phyloP scores from a whole-genome alignment of 2,113 vertebrate genomes.

The Zosterops lateralis region DNA sequence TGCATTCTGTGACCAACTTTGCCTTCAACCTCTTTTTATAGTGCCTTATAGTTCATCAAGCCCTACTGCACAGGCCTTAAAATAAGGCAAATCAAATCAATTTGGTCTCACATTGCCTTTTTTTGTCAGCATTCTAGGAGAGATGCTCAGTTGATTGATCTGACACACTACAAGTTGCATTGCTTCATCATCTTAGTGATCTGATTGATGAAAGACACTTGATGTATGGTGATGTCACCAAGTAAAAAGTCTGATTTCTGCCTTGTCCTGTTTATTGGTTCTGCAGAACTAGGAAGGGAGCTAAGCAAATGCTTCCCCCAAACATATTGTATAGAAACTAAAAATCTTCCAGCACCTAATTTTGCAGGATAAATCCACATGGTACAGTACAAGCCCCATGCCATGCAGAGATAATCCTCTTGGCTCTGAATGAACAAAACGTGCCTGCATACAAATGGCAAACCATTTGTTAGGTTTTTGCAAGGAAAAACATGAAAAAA shows the following conservation, averaged over 20 bases:
- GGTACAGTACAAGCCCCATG: neutral
- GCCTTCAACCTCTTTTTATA: neutral
- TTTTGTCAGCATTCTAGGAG: neutral
- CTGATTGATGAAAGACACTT: conserved; percentile 6
- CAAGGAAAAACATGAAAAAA: neutral
- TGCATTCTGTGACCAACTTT: neutral
- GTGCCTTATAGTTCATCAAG: neutral
- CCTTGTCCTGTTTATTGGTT: neutral
- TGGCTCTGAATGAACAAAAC: neutral
- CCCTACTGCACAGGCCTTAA: neutral
- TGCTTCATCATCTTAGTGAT: conserved; percentile 23
- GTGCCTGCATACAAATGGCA: neutral
- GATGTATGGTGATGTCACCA: neutral
- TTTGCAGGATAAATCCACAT: neutral
- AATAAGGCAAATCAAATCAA: neutral
- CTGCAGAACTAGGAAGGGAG: neutral
- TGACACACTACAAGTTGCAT: neutral
- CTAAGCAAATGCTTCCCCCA: neutral
- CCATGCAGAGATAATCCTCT: neutral
- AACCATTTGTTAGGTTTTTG: neutral
- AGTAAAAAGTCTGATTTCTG: neutral
- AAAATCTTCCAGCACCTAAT: neutral
- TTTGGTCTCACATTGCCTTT: neutral
- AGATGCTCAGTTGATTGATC: conserved; percentile 7
- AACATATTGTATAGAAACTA: neutral